Percentiles rank a stretch among this genome's conserved stretches.
These are phyloP conservation scores for Meta bourneti DNA, from an alignment of 2,888 invertebrate genomes.

Conservation along the genomic window DNA sequence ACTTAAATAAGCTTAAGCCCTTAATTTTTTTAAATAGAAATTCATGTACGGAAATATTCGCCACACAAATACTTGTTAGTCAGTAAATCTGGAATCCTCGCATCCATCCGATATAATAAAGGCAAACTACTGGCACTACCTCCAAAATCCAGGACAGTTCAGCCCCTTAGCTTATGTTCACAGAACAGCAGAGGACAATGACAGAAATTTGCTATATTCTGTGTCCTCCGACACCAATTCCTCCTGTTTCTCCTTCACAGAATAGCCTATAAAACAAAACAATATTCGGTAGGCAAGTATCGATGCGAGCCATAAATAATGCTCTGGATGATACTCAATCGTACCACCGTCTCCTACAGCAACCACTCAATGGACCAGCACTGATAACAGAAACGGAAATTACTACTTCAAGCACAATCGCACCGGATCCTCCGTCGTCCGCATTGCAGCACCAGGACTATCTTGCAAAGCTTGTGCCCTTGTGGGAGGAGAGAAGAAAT, in stretches of 20 bases:
- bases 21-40: too few relatives aligned
- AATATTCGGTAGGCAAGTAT: background rate
- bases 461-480: background rate
- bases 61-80: too few relatives aligned
- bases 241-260: background rate
- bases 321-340: slow-evolving; percentile 24
- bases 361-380: slow-evolving; percentile 22
- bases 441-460: slow-evolving; percentile 20
- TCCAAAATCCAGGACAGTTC: background rate
- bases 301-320: slow-evolving; percentile 19
- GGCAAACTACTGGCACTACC: background rate
- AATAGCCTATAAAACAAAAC: background rate
- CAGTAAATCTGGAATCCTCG: too few relatives aligned
- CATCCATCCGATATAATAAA: background rate
- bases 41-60: too few relatives aligned
- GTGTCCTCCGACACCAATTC: background rate
- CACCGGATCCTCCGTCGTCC: slow-evolving; percentile 30
- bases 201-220: background rate
- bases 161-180: background rate
- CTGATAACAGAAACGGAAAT: slow-evolving; percentile 62
- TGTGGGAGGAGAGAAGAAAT: background rate
- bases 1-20: too few relatives aligned
- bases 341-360: slow-evolving; percentile 21
- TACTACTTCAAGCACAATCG: slow-evolving; percentile 62
- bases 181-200: background rate